Evolutionary conservation across 2,888 invertebrate genomes (phyloP).

Genomic region (Drosophila anomelani): DNA sequence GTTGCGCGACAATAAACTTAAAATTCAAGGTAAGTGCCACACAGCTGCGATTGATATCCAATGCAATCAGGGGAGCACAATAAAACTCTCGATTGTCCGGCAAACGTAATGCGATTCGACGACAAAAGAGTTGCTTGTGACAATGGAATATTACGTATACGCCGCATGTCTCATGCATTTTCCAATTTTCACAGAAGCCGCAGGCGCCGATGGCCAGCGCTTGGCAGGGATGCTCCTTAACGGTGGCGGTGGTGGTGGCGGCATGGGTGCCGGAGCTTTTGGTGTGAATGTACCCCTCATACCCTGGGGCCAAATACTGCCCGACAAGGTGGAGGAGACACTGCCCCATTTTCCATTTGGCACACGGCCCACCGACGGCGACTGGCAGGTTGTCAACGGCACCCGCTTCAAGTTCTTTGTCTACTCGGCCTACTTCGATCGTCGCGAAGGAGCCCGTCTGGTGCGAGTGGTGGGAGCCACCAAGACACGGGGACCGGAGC

Average conservation of each 20-base stretch:
- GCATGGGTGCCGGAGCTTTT: conserved; percentile 56
- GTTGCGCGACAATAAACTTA: conserved; percentile 84
- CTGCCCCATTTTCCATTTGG: conserved; percentile 88
- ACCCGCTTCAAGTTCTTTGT: conserved; percentile 94
- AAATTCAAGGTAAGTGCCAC: conserved; percentile 83
- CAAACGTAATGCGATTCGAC: conserved; percentile 47
- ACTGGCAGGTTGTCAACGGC: conserved; percentile 88
- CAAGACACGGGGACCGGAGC: conserved; percentile 92
- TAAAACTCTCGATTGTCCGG: conserved; percentile 21
- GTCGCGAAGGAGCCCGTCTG: conserved; percentile 87
- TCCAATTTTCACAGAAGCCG: conserved; percentile 71
- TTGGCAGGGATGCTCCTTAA: conserved; percentile 80
- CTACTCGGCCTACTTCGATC: conserved; percentile 95
- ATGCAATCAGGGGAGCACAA: conserved; percentile 54
- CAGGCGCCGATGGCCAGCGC: conserved; percentile 78
- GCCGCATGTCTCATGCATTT: conserved; percentile 51
- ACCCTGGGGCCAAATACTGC: conserved; percentile 84
- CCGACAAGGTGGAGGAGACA: conserved; percentile 84
- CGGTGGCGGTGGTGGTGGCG: conserved; percentile 39
- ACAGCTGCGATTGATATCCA: conserved; percentile 2
- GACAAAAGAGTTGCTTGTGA: conserved; percentile 41
- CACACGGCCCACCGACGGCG: conserved; percentile 89
- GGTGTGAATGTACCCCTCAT: conserved; percentile 80
- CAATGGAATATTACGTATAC: conserved; percentile 53
- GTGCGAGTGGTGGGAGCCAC: conserved; percentile 95